Conservation (phyloP, 1,140 invertebrate species). For the Xylocopa sonorina region DNA sequence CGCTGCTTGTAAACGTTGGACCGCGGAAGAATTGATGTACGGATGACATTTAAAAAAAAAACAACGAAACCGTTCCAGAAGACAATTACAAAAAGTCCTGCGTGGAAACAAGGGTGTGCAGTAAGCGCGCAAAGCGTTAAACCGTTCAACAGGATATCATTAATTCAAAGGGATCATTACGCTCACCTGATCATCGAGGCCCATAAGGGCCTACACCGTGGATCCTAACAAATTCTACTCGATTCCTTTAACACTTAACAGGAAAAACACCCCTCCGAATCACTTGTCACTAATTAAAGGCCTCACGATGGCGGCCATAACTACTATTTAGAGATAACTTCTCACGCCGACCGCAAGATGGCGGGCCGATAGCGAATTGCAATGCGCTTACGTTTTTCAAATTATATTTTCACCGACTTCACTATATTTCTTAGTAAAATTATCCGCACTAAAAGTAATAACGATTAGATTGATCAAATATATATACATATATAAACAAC, state of each 20-base stretch:
- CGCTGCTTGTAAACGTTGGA: not conserved
- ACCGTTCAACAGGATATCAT: not conserved
- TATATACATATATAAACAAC: not conserved
- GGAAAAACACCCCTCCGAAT: conserved; percentile 55
- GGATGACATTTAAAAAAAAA: conserved; percentile 32
- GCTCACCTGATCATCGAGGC: conserved; percentile 50
- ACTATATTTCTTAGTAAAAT: not conserved
- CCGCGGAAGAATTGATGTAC: too few species aligned
- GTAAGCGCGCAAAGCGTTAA: conserved; percentile 10
- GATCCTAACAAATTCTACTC: conserved; percentile 34
- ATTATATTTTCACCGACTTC: not conserved
- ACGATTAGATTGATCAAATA: not conserved
- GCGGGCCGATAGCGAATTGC: not conserved
- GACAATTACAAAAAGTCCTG: conserved; percentile 35
- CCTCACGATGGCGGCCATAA: conserved; percentile 67
- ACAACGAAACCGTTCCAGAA: conserved; percentile 1
- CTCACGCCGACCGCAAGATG: conserved; percentile 47
- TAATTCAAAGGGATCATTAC: conserved; percentile 24
- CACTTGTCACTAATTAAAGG: conserved; percentile 70
- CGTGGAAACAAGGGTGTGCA: conserved; percentile 56
- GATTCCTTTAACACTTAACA: conserved; percentile 40
- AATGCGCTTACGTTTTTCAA: not conserved
- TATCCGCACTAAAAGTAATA: not conserved
- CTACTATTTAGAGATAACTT: conserved; percentile 45
- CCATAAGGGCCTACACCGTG: conserved; percentile 24